phyloP scores from a whole-genome alignment of 2,797 vertebrate genomes.

The Coendou prehensilis region DNA sequence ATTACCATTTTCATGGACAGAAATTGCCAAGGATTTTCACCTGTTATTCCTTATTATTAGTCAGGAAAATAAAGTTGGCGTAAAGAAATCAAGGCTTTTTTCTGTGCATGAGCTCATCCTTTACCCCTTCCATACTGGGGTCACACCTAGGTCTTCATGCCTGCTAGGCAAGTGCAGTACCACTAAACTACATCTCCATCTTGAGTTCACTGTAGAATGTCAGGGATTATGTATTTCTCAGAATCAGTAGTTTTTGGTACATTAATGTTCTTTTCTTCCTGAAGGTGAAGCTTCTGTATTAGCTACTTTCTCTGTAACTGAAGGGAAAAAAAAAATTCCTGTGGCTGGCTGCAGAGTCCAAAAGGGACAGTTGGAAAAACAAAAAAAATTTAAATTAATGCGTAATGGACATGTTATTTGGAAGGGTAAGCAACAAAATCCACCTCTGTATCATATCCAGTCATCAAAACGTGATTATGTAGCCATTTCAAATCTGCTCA shows the following conservation, averaged over 20 bases:
- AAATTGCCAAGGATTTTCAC: neutral
- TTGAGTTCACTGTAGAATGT: neutral
- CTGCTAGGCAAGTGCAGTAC: neutral
- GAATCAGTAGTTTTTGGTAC: neutral
- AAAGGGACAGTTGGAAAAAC: conserved; percentile 94
- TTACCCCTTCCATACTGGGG: neutral
- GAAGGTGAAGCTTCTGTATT: conserved; percentile 95
- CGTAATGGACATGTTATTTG: conserved; percentile 91
- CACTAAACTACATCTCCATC: neutral
- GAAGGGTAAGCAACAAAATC: conserved; percentile 92
- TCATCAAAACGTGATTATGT: neutral
- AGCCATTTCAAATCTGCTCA: neutral
- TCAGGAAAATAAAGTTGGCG: conserved; percentile 33
- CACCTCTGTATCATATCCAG: neutral
- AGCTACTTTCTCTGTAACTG: conserved; percentile 92
- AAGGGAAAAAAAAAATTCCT: conserved; percentile 94
- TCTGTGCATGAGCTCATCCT: neutral
- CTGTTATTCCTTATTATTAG: neutral
- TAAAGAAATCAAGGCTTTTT: neutral
- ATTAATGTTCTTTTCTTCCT: conserved; percentile 65
- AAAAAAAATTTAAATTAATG: conserved; percentile 92
- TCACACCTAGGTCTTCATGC: neutral
- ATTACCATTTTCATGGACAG: conserved; percentile 9
- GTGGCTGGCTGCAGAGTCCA: conserved; percentile 97
- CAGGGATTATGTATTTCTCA: neutral